These are phyloP conservation scores for Phylloscopus collybita DNA, from an alignment of 2,797 vertebrate genomes.

Conservation along the genomic window DNA sequence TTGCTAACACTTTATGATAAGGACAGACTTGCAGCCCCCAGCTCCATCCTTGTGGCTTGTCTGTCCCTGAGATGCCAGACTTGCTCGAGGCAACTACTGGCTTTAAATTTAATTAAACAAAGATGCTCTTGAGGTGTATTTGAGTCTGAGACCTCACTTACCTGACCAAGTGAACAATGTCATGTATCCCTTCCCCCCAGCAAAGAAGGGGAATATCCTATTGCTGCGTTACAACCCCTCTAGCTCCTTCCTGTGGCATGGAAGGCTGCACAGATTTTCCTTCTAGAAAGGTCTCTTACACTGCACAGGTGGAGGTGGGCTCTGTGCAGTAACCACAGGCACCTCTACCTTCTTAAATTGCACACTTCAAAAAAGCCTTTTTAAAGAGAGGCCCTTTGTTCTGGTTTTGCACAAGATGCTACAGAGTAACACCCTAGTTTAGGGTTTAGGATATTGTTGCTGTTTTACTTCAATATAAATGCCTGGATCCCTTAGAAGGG, in stretches of 20 bases:
- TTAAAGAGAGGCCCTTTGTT: not conserved
- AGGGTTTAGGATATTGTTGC: not conserved
- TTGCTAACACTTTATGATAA: not conserved
- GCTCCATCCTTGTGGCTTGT: not conserved
- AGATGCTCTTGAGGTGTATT: not conserved
- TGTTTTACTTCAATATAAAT: not conserved
- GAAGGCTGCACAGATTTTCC: not conserved
- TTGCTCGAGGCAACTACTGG: not conserved
- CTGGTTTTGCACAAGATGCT: not conserved
- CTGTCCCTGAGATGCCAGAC: not conserved
- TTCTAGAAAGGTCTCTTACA: not conserved
- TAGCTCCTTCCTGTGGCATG: not conserved
- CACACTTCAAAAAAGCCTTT: not conserved
- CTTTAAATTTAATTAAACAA: not conserved
- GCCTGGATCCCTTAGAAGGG: not conserved
- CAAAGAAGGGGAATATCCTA: not conserved
- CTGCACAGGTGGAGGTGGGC: not conserved
- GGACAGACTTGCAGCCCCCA: not conserved
- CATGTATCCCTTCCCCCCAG: not conserved
- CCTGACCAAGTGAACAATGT: not conserved
- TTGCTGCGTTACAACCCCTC: not conserved
- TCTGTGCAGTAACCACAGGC: not conserved
- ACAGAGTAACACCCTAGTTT: not conserved
- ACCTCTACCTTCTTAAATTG: not conserved
- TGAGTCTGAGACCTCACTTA: not conserved